Conservation (phyloP, 2,113 vertebrate genomes). For the Ellobius talpinus region DNA sequence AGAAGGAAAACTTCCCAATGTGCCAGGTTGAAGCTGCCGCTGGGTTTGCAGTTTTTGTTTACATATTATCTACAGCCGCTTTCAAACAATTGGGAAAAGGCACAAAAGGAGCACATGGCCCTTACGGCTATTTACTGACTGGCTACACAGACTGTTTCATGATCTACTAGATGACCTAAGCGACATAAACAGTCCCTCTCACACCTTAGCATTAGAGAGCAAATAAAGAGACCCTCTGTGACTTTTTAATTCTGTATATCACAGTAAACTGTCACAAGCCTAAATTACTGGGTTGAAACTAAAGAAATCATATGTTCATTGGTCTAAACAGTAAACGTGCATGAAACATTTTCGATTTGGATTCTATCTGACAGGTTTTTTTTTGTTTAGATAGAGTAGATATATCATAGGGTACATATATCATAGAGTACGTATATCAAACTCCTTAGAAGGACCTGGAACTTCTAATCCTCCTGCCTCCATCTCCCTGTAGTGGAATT, state of each 20-base stretch:
- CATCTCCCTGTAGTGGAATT: neutral
- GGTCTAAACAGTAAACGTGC: slow-evolving; percentile 39
- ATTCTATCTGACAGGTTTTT: neutral
- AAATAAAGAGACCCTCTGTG: slow-evolving; percentile 54
- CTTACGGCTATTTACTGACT: slow-evolving; percentile 52
- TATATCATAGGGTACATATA: neutral
- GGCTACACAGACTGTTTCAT: slow-evolving; percentile 43
- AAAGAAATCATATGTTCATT: slow-evolving; percentile 47
- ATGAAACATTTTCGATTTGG: slow-evolving; percentile 50
- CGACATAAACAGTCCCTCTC: slow-evolving; percentile 24
- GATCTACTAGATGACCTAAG: slow-evolving; percentile 27
- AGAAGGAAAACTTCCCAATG: slow-evolving; percentile 53
- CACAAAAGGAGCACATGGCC: slow-evolving; percentile 56
- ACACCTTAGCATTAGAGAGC: slow-evolving; percentile 14
- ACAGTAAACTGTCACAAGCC: slow-evolving; percentile 51
- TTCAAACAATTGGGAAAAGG: slow-evolving; percentile 47
- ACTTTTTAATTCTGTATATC: slow-evolving; percentile 45
- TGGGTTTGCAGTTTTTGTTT: slow-evolving; percentile 58
- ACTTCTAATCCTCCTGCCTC: neutral
- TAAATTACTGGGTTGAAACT: slow-evolving; percentile 37
- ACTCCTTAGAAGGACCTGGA: neutral
- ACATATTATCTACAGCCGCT: slow-evolving; percentile 44
- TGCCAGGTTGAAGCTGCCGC: neutral
- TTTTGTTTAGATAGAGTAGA: neutral
- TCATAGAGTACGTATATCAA: neutral